Evolutionary conservation across 2,888 invertebrate species (phyloP).

Genomic region (Chelonus formosanus): DNA sequence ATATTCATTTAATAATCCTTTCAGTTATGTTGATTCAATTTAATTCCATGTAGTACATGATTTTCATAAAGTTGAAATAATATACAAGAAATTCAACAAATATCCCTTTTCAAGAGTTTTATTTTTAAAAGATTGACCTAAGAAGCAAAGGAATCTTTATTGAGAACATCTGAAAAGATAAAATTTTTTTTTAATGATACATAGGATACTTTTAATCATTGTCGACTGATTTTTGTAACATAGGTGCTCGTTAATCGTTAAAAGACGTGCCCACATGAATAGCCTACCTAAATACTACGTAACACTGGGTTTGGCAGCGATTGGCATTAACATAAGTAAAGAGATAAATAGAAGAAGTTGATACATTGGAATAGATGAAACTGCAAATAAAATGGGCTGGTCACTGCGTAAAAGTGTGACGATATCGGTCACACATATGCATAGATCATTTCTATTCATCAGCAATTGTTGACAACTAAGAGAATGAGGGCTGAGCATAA

Average conservation of each 20-base stretch:
- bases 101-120: too few species aligned
- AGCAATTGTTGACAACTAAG: neutral
- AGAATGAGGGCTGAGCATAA: constrained; percentile 2
- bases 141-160: too few species aligned
- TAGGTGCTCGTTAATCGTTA: constrained; percentile 19
- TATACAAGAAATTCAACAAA: too few species aligned
- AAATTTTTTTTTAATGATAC: too few species aligned
- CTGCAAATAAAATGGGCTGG: constrained; percentile 10
- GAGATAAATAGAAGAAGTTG: constrained; percentile 6
- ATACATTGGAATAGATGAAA: constrained; percentile 16
- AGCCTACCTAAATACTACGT: constrained; percentile 33
- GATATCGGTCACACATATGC: neutral
- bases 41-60: too few species aligned
- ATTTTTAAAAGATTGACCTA: too few species aligned
- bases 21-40: too few species aligned
- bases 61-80: too few species aligned
- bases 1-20: neutral
- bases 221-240: too few species aligned
- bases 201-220: too few species aligned
- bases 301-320: constrained; percentile 37
- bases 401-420: constrained; percentile 12
- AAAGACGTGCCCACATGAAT: constrained; percentile 33
- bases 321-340: constrained; percentile 12
- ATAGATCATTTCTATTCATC: constrained; percentile 7
- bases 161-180: too few species aligned